Percentiles rank a stretch among this genome's conserved stretches.
phyloP scores from a whole-genome alignment of 1,140 invertebrate genomes.

The Drosophila tropicalis region DNA sequence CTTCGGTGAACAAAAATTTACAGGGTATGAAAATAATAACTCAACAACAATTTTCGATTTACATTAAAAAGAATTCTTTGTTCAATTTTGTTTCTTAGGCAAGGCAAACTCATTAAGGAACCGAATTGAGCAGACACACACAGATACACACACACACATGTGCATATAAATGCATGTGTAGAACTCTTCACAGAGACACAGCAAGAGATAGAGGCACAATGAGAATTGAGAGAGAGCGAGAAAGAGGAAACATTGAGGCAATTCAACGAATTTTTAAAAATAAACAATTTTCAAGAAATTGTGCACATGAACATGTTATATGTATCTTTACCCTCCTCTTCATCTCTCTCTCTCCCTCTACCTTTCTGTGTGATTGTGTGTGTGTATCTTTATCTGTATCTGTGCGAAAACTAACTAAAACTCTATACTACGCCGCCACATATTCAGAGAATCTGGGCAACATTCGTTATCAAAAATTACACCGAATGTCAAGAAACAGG shows the following conservation, averaged over 20 bases:
- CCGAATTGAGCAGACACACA: not conserved
- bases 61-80: no score
- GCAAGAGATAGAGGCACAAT: not conserved
- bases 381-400: slow-evolving; percentile 13
- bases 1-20: no score
- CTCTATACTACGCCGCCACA: no score
- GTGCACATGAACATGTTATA: slow-evolving; percentile 12
- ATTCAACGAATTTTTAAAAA: slow-evolving; percentile 75
- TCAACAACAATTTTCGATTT: no score
- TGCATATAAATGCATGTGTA: slow-evolving; percentile 6
- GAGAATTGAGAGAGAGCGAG: not conserved
- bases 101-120: no score
- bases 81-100: no score
- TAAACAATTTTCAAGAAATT: slow-evolving; percentile 73
- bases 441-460: not conserved
- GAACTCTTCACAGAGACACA: not conserved
- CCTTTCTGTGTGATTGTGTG: slow-evolving; percentile 1
- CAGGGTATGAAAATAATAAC: no score
- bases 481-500: not conserved
- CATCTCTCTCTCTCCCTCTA: slow-evolving; percentile 14
- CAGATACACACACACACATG: not conserved
- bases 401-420: slow-evolving; percentile 38
- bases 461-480: slow-evolving; percentile 15
- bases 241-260: slow-evolving; percentile 20
- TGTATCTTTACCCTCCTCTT: not conserved